These are phyloP conservation scores for Apoda limacodes DNA, from an alignment of 2,888 invertebrate species.

Conservation along the genomic window DNA sequence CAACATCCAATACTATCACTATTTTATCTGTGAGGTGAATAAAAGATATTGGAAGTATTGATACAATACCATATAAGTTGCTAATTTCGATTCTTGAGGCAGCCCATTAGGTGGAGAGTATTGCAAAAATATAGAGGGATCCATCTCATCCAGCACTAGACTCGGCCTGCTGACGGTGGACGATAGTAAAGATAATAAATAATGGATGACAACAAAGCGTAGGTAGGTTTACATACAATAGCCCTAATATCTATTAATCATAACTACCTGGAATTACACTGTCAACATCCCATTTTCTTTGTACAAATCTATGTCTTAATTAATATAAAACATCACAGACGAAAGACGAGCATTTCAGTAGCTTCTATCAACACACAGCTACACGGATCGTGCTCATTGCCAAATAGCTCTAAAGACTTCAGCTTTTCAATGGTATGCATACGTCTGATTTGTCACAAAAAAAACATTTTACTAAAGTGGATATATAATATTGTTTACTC, in stretches of 20 bases:
- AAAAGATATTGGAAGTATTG: conserved; percentile 2
- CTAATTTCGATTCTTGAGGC: conserved; percentile 87
- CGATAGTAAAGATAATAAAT: neutral
- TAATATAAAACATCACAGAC: neutral
- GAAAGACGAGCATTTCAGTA: neutral
- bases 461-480: too few species aligned
- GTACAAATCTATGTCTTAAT: neutral
- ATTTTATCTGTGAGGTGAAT: too few species aligned
- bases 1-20: conserved; percentile 1
- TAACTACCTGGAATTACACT: neutral
- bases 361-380: neutral
- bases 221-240: too few species aligned
- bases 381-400: neutral
- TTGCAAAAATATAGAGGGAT: conserved; percentile 76
- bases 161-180: conserved; percentile 29
- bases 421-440: too few species aligned
- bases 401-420: too few species aligned
- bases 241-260: neutral
- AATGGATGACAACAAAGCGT: neutral
- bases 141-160: conserved; percentile 67
- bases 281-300: neutral
- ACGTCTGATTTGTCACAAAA: too few species aligned
- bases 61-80: conserved; percentile 80
- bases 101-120: conserved; percentile 79
- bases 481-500: too few species aligned